Percentiles rank a stretch among this genome's conserved stretches.
phyloP scores from a whole-genome alignment of 2,888 invertebrate species.

The Yponomeuta plumbellus region DNA sequence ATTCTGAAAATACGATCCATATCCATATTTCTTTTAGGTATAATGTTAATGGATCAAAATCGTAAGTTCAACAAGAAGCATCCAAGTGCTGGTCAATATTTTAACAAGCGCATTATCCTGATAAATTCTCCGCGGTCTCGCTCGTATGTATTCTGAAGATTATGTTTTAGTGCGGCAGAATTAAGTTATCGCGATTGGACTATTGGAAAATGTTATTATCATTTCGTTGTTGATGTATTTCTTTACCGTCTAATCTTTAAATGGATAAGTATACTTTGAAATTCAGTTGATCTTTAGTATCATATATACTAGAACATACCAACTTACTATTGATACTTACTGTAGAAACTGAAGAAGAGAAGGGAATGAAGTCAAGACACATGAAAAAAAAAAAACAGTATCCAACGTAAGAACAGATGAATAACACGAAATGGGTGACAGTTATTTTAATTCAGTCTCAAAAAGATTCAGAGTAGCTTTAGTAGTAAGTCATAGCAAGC shows the following conservation, averaged over 20 bases:
- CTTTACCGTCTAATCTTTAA: neutral
- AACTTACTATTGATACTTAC: too few species aligned
- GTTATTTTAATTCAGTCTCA: neutral
- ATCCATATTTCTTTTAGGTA: neutral
- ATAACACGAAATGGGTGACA: too few species aligned
- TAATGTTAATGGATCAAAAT: neutral
- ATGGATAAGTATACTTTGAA: neutral
- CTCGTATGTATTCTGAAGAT: constrained; percentile 7
- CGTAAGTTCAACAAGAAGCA: neutral
- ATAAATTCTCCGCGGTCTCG: constrained; percentile 56
- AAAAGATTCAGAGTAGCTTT: neutral
- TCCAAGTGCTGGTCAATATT: constrained; percentile 55
- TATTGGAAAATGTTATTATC: neutral
- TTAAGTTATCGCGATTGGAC: neutral
- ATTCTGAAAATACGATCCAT: too few species aligned
- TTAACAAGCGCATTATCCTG: constrained; percentile 65
- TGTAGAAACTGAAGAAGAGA: too few species aligned
- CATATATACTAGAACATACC: neutral
- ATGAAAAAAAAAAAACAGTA: too few species aligned
- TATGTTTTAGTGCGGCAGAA: constrained; percentile 6
- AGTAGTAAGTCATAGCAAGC: neutral
- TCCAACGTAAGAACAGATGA: too few species aligned
- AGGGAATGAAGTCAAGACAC: too few species aligned
- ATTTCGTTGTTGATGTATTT: neutral
- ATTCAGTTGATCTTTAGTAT: neutral